phyloP scores from a whole-genome alignment of 2,888 invertebrate species.

The Neoitamus cyanurus region DNA sequence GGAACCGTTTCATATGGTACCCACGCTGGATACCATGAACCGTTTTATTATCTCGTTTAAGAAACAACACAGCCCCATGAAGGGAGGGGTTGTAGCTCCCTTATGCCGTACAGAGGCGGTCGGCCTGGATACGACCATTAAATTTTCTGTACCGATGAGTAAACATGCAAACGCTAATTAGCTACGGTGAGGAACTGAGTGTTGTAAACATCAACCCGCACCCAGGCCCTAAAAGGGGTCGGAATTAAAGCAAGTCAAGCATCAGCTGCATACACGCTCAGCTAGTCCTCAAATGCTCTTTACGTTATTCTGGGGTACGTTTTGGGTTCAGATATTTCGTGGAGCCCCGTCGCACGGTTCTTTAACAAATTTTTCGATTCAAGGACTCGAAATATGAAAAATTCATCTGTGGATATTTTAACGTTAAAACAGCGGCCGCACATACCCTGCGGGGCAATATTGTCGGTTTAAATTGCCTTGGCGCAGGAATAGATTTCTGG shows the following conservation, averaged over 20 bases:
- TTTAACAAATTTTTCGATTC: not conserved
- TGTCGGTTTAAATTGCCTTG: slow-evolving; percentile 26
- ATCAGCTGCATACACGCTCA: slow-evolving; percentile 23
- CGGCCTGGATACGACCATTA: not conserved
- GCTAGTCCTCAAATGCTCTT: not conserved
- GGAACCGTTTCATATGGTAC: slow-evolving; percentile 16
- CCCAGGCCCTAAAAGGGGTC: not conserved
- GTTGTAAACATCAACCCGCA: slow-evolving; percentile 22
- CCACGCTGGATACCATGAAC: slow-evolving; percentile 21
- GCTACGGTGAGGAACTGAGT: slow-evolving; percentile 7
- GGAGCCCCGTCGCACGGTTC: not conserved
- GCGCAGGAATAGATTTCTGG: slow-evolving; percentile 11
- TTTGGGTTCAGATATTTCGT: not conserved
- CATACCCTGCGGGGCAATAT: not conserved
- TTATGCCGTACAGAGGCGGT: not conserved
- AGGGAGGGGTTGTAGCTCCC: not conserved
- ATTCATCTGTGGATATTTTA: not conserved
- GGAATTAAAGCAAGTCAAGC: not conserved
- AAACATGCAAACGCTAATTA: slow-evolving; percentile 41
- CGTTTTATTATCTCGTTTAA: slow-evolving; percentile 32
- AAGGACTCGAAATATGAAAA: not conserved
- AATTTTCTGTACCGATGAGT: slow-evolving; percentile 33
- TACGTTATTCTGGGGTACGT: not conserved
- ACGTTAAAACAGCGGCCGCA: not conserved
- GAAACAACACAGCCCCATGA: not conserved